These are phyloP conservation scores for Siderastrea radians DNA, from an alignment of 92 coral and sea anemone genomes.

Conservation along the genomic window DNA sequence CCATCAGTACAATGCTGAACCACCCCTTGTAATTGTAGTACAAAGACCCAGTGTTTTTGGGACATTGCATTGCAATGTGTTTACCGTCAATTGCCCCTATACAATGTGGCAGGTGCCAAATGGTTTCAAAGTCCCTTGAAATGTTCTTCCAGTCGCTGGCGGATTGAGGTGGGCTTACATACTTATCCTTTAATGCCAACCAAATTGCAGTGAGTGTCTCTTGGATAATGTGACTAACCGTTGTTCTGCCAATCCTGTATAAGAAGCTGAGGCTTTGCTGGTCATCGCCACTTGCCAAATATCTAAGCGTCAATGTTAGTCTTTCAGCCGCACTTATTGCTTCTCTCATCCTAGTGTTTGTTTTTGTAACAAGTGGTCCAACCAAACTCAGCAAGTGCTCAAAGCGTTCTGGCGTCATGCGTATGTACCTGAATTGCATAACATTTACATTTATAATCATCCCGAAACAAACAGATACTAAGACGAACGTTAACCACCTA, in stretches of 20 bases:
- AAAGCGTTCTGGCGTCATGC: constrained; percentile 60
- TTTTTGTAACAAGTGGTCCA: constrained; percentile 44
- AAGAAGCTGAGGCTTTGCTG: constrained; percentile 63
- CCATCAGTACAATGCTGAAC: constrained; percentile 65
- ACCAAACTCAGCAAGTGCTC: constrained; percentile 49
- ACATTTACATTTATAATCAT: constrained; percentile 3
- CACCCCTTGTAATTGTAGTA: constrained; percentile 61
- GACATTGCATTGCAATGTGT: constrained; percentile 66
- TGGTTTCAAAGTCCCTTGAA: constrained; percentile 44
- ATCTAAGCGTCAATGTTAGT: constrained; percentile 41
- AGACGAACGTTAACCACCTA: background rate
- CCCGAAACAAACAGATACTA: constrained; percentile 7
- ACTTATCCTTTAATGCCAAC: constrained; percentile 54
- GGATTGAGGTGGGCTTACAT: constrained; percentile 55
- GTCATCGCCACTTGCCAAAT: constrained; percentile 57
- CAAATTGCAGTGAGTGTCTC: constrained; percentile 64
- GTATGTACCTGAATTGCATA: constrained; percentile 16
- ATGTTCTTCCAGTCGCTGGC: constrained; percentile 55
- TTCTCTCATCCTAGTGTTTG: constrained; percentile 58
- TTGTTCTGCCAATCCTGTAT: constrained; percentile 58
- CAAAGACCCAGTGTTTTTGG: constrained; percentile 51
- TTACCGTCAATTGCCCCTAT: constrained; percentile 67
- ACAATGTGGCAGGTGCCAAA: constrained; percentile 64
- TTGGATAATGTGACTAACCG: constrained; percentile 51
- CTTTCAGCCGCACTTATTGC: constrained; percentile 55